Evolutionary conservation across 2,888 invertebrate species (phyloP), one percentile per base, ranked within the genome.

Genomic region (Neocrepidodera transversa): DNA sequence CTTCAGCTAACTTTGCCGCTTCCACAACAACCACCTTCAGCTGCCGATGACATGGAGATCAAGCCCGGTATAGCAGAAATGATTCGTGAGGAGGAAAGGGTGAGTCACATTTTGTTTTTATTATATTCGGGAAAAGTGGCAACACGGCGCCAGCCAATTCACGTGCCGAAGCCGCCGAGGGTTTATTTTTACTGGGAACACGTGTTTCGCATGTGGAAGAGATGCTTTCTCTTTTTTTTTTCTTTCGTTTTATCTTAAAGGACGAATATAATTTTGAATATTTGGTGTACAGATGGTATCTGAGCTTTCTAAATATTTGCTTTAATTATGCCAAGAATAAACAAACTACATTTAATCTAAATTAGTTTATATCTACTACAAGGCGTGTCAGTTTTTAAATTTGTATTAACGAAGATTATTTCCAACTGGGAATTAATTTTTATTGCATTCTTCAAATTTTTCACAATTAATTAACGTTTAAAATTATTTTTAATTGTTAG

Each of bases 21-120:
- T 36, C 66, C 71, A 38, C 69, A 72, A 45, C 71, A 76, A 32
- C 58, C 69, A 66, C 71, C 69, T 40, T 47, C 62, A 10, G 75
- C 75, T 70, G 62, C 74, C 49, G 93, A 94, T 75, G 94, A 94
- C 81, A 85, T 93, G 80, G 94, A 94, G 83, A 93, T 95, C 82
- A 91, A 93, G 74, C 95, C 95, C 51, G 95, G 93, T 82, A 95
- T 94, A 84, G 93, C 93, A 65, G 95, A 95, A 85, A 94, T 95
- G 93, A 95, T 95, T 79, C 90, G 94, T 79, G 95, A 95, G 86
- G 95, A 95, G 84, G 94, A 94, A 85, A 85, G 94, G 92, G 94
- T 94, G 81, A 93, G 93, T 92, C 55, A 51, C 42, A 35, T 23
- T 51, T 30, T 49, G n/a, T 32, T 17, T 17, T 32, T 11, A 14